Evolutionary conservation across 2,797 vertebrate species (phyloP).

Genomic region (Babyrousa celebensis): DNA sequence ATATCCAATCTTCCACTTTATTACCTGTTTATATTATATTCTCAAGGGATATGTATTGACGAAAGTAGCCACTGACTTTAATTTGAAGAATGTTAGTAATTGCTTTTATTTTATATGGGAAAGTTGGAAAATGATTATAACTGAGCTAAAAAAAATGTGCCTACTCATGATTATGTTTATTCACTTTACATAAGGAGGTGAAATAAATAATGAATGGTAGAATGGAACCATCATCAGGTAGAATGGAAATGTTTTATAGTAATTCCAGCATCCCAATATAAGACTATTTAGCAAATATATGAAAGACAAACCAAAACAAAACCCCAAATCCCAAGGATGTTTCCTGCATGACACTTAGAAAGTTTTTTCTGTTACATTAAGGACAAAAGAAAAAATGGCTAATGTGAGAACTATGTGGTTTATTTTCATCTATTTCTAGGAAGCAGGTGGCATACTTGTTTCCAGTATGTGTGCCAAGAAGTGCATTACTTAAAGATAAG

Average conservation of each 20-base stretch:
- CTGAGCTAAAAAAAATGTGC: not conserved
- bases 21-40: not conserved
- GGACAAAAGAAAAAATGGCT: not conserved
- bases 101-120: not conserved
- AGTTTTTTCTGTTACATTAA: not conserved
- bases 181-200: not conserved
- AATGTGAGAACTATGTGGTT: not conserved
- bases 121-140: not conserved
- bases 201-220: not conserved
- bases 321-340: not conserved
- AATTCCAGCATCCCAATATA: not conserved
- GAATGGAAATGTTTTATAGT: not conserved
- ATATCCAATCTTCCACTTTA: conserved; percentile 6
- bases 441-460: conserved; percentile 3
- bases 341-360: conserved; percentile 3
- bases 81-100: not conserved
- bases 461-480: not conserved
- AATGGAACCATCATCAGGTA: not conserved
- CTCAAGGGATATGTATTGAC: not conserved
- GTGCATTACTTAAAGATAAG: not conserved
- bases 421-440: conserved; percentile 65
- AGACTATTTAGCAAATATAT: not conserved
- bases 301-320: conserved; percentile 35
- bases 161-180: not conserved
- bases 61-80: conserved; percentile 20